Conservation (phyloP, 2,797 vertebrate genomes). For the Pseudotriccus pelzelni region DNA sequence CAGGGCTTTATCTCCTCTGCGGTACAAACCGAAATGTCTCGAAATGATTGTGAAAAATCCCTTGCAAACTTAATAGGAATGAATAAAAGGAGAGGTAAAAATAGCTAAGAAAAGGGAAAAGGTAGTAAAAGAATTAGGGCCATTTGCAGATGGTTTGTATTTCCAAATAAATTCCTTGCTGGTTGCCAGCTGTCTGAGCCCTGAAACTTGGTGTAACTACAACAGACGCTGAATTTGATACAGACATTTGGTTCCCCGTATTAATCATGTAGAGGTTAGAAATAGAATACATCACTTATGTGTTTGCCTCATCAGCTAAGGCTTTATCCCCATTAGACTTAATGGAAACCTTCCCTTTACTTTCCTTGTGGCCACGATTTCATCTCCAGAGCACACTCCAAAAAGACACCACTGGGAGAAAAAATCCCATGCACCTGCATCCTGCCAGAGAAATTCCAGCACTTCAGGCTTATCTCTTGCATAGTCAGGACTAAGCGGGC, state of each 20-base stretch:
- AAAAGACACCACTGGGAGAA: not conserved
- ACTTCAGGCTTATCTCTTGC: not conserved
- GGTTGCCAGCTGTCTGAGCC: constrained; percentile 68
- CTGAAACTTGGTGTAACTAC: constrained; percentile 57
- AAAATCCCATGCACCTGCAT: not conserved
- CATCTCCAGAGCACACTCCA: not conserved
- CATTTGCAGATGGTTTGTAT: constrained; percentile 8
- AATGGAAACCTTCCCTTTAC: constrained; percentile 11
- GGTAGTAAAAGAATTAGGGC: constrained; percentile 36
- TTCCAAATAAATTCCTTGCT: constrained; percentile 38
- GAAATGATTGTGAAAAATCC: not conserved
- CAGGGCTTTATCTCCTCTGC: not conserved
- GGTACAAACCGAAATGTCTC: not conserved
- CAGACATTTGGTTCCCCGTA: constrained; percentile 67
- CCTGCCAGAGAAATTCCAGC: not conserved
- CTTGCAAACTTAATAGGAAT: not conserved
- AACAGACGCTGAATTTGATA: constrained; percentile 71
- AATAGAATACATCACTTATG: constrained; percentile 46
- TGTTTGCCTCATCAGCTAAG: constrained; percentile 19
- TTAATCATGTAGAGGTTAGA: constrained; percentile 64
- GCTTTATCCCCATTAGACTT: not conserved
- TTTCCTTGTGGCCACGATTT: not conserved
- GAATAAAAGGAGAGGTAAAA: not conserved
- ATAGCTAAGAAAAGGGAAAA: constrained; percentile 9
- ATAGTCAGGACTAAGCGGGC: rapidly evolving